Conservation (phyloP, 2,113 vertebrate species). For the Melanostigma gelatinosum region DNA sequence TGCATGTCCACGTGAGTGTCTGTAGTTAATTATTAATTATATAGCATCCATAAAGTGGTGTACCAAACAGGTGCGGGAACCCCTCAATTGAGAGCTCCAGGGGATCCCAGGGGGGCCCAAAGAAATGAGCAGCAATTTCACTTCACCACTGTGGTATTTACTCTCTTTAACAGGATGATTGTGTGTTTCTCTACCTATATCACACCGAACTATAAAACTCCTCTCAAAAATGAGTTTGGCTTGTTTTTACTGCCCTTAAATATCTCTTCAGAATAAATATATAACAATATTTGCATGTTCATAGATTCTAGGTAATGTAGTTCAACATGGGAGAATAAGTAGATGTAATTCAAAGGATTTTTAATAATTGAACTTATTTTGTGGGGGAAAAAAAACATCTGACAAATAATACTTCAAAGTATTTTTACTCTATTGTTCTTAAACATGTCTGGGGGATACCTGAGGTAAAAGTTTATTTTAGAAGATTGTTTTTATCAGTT, state of each 20-base stretch:
- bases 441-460: neutral
- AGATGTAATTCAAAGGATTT: neutral
- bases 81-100: neutral
- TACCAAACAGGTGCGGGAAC: neutral
- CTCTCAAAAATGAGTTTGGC: neutral
- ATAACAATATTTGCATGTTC: neutral
- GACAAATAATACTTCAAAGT: no score
- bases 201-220: neutral
- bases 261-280: neutral
- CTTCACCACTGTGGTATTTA: conserved; percentile 1
- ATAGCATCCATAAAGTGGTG: neutral
- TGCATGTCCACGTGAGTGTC: neutral
- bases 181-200: neutral
- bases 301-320: neutral
- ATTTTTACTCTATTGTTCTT: neutral
- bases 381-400: no score
- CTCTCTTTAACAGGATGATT: neutral
- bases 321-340: neutral
- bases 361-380: no score
- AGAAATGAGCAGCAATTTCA: neutral
- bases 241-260: neutral
- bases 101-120: neutral
- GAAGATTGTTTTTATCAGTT: neutral
- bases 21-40: neutral
- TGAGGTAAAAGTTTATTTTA: neutral